These are phyloP conservation scores for Crocallis elinguaria DNA, from an alignment of 2,888 invertebrate species.

Conservation along the genomic window DNA sequence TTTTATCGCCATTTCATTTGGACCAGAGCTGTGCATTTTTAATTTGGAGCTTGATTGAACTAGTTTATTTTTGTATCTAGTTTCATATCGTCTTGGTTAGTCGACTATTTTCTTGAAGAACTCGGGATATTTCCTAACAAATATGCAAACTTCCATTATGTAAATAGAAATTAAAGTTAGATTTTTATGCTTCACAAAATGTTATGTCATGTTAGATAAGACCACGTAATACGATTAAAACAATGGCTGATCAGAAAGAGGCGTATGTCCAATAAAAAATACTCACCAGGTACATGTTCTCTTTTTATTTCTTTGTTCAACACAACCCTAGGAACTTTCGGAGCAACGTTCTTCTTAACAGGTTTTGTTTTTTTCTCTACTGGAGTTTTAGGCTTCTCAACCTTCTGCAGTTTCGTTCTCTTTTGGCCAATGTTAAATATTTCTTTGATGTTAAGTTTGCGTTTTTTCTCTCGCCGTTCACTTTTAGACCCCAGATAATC, in stretches of 20 bases:
- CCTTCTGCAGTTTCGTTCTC: slow-evolving; percentile 53
- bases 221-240: not conserved
- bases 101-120: too few species aligned
- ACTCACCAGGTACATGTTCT: slow-evolving; percentile 66
- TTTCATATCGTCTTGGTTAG: too few species aligned
- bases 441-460: slow-evolving; percentile 88
- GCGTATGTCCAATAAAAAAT: not conserved
- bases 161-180: too few species aligned
- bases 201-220: too few species aligned
- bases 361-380: slow-evolving; percentile 60
- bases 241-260: not conserved
- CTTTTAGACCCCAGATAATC: slow-evolving; percentile 86
- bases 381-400: slow-evolving; percentile 40
- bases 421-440: slow-evolving; percentile 86
- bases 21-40: too few species aligned
- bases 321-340: slow-evolving; percentile 28
- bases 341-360: slow-evolving; percentile 37
- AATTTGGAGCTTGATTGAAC: too few species aligned
- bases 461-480: slow-evolving; percentile 88
- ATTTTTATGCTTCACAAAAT: too few species aligned
- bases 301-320: slow-evolving; percentile 46
- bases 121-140: too few species aligned
- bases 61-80: too few species aligned
- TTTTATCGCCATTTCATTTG: too few species aligned
- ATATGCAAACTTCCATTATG: too few species aligned